Percentiles rank a stretch among this genome's conserved stretches.
Evolutionary conservation across 2,113 vertebrate genomes (phyloP).

Genomic region (Myotis yumanensis): DNA sequence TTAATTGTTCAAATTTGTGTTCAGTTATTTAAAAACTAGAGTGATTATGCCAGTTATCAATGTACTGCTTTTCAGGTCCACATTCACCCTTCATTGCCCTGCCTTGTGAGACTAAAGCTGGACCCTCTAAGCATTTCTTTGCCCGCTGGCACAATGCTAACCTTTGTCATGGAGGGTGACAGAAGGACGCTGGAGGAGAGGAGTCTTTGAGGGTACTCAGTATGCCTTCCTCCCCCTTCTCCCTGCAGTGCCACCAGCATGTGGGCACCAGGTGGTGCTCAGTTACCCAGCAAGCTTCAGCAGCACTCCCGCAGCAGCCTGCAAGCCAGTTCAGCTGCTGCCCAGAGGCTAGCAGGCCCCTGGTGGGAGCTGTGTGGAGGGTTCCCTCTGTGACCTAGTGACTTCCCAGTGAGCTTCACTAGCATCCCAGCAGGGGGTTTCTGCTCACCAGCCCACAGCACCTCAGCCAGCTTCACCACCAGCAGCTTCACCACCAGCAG

Average conservation of each 20-base stretch:
- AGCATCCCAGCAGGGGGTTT: background rate
- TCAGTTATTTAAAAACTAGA: background rate
- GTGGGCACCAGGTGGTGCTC: background rate
- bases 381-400: background rate
- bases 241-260: background rate
- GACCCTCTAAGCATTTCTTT: background rate
- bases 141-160: background rate
- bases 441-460: background rate
- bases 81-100: background rate
- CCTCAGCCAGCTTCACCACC: background rate
- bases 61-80: background rate
- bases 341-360: background rate
- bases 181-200: background rate
- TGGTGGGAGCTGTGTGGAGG: background rate
- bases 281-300: background rate
- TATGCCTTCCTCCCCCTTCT: background rate
- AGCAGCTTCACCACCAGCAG: background rate
- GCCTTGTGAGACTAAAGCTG: background rate
- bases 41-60: background rate
- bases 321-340: background rate
- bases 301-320: background rate
- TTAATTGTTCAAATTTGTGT: slow-evolving; percentile 28
- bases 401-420: background rate
- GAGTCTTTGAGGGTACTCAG: accelerated
- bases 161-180: background rate